Evolutionary conservation across 2,888 invertebrate genomes (phyloP).

Genomic region (Halictus ligatus): DNA sequence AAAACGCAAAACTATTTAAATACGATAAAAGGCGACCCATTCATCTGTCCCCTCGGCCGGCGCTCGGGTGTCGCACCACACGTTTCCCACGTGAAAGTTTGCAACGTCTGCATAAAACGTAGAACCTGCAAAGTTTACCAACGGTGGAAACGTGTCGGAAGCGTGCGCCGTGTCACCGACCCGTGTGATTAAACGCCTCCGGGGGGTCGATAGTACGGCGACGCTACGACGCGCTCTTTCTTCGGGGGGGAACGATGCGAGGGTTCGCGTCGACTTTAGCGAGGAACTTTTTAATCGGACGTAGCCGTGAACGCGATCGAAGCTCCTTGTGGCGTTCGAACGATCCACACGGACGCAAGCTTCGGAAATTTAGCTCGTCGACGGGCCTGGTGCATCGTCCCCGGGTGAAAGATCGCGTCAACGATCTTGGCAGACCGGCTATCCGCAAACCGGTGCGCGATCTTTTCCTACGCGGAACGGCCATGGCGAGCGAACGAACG

Average conservation of each 20-base stretch:
- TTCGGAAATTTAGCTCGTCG: conserved; percentile 21
- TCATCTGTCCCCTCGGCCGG: neutral
- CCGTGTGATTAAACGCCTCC: conserved; percentile 19
- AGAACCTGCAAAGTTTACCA: conserved; percentile 73
- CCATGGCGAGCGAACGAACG: neutral
- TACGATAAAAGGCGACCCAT: conserved; percentile 33
- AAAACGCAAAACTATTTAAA: conserved; percentile 32
- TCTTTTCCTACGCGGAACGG: neutral
- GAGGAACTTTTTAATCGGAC: conserved; percentile 52
- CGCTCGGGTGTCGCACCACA: conserved; percentile 10
- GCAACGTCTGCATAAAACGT: conserved; percentile 77
- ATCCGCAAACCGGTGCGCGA: neutral
- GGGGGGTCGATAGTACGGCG: conserved; percentile 15
- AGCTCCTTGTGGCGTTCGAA: conserved; percentile 12
- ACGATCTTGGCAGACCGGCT: neutral
- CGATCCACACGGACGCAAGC: neutral
- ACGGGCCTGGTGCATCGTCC: conserved; percentile 45
- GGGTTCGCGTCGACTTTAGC: conserved; percentile 17
- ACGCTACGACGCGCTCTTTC: conserved; percentile 34
- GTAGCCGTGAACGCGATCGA: conserved; percentile 40
- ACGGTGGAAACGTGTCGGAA: conserved; percentile 46
- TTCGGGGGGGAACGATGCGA: conserved; percentile 23
- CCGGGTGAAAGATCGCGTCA: conserved; percentile 44
- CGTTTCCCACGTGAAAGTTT: conserved; percentile 71
- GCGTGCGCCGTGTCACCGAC: conserved; percentile 31